Conservation (phyloP, 2,797 vertebrate species). For the Dipus sagitta region DNA sequence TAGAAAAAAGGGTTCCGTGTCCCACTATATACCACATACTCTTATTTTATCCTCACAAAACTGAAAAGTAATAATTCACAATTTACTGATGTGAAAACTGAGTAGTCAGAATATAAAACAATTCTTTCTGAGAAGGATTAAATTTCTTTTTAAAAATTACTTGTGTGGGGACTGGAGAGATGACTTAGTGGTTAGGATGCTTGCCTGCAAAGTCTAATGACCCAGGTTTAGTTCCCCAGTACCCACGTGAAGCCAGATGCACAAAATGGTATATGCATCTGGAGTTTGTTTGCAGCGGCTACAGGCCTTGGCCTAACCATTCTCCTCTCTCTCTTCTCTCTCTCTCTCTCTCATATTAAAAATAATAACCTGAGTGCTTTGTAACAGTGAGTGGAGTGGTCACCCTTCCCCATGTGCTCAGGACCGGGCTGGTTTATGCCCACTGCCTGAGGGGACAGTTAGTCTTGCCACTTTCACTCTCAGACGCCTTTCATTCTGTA, state of each 20-base stretch:
- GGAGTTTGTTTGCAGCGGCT: too few species aligned
- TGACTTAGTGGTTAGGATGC: too few species aligned
- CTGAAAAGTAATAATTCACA: not conserved
- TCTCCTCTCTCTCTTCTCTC: too few species aligned
- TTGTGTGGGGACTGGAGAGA: too few species aligned
- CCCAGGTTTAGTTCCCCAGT: too few species aligned
- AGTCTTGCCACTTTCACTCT: not conserved
- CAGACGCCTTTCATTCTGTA: not conserved
- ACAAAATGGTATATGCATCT: too few species aligned
- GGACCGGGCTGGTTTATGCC: not conserved
- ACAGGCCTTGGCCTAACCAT: too few species aligned
- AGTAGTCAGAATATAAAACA: not conserved
- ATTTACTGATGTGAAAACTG: not conserved
- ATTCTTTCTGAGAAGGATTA: not conserved
- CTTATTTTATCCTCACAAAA: not conserved
- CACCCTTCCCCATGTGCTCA: not conserved
- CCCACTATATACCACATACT: fast-evolving
- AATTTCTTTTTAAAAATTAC: not conserved
- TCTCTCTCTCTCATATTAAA: not conserved
- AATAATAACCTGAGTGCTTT: not conserved
- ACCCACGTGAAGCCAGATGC: too few species aligned
- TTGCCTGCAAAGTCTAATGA: too few species aligned
- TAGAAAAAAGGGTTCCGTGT: not conserved
- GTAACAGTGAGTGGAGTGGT: not conserved
- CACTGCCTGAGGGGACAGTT: too few species aligned